These are phyloP conservation scores for Aphis craccivora DNA, from an alignment of 1,140 invertebrate genomes.

Conservation along the genomic window DNA sequence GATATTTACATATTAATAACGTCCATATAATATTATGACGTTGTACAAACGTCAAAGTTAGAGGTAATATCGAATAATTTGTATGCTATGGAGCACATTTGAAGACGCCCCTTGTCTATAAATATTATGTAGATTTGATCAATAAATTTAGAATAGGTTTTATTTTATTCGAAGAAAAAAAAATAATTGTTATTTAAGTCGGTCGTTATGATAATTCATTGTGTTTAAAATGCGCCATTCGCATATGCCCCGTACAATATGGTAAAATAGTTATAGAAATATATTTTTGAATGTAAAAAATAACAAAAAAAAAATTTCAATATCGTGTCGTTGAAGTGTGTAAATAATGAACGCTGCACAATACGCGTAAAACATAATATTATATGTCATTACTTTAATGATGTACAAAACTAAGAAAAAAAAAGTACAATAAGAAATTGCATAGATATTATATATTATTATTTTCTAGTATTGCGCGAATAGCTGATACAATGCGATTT, in stretches of 20 bases:
- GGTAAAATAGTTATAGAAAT: not conserved
- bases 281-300: not conserved
- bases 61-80: not conserved
- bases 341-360: not conserved
- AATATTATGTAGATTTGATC: not conserved
- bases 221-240: not conserved
- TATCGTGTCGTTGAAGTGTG: not conserved
- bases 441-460: not conserved
- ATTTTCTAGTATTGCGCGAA: not conserved
- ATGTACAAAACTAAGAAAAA: not conserved
- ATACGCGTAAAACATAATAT: not conserved
- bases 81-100: not conserved
- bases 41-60: not conserved
- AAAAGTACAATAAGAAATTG: not conserved
- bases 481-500: not conserved
- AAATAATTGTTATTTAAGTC: not conserved
- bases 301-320: not conserved
- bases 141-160: not conserved
- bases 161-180: not conserved
- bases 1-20: conserved; percentile 17
- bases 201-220: not conserved
- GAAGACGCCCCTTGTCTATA: not conserved
- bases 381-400: conserved; percentile 11
- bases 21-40: not conserved
- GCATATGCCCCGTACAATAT: not conserved